Evolutionary conservation across 2,113 vertebrate species (phyloP).

Genomic region (Mystacornis crossleyi): DNA sequence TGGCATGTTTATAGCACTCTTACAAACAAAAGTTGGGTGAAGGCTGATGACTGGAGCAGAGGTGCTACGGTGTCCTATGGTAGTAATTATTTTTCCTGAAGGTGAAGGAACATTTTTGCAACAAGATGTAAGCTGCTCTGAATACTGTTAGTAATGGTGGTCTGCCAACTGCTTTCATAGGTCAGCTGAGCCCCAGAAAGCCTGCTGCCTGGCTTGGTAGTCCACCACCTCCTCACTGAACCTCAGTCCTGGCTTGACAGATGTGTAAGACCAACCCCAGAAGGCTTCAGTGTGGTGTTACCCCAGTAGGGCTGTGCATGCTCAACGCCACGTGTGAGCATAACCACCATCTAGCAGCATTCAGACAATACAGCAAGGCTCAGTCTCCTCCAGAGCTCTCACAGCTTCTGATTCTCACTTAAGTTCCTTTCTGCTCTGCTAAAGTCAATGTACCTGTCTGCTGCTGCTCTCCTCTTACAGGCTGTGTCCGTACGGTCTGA

Average conservation of each 20-base stretch:
- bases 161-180: background rate
- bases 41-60: background rate
- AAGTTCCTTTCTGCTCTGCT: background rate
- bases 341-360: background rate
- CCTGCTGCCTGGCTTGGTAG: background rate
- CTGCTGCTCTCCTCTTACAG: background rate
- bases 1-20: background rate
- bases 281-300: background rate
- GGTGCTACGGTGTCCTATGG: background rate
- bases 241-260: background rate
- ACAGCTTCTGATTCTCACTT: background rate
- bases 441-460: background rate
- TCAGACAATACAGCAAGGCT: background rate
- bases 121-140: background rate
- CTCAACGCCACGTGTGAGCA: accelerated
- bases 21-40: background rate
- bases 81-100: background rate
- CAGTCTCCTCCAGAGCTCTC: background rate
- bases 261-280: background rate
- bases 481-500: accelerated
- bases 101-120: background rate
- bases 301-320: background rate
- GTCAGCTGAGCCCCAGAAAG: background rate
- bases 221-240: background rate
- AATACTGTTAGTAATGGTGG: background rate